Base-by-base conservation (phyloP, 2,888 invertebrate genomes). In the Clostera curtula region DNA sequence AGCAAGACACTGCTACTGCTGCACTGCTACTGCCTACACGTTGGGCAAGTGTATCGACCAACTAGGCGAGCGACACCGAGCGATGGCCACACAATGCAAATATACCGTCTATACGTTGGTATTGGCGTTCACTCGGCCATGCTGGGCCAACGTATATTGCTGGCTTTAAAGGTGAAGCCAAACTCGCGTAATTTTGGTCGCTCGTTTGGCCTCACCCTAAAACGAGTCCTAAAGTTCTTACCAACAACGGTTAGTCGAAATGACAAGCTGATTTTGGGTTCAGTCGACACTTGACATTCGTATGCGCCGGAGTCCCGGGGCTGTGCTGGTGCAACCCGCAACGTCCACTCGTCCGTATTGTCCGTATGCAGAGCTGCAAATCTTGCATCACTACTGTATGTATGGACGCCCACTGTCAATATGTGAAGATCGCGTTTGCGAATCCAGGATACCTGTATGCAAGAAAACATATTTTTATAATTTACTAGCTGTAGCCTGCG, bases 251-350 rank as follows among this genome's bases (percentile, higher is more conserved):
- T 92, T 26, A 93, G 87, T 53, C 89, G 87, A 64, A 91, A 92
- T 7, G 91, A 77, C 25, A 80, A 47, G 66, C 95, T 95, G 77
- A 94, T 93, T 83, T 96, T 96, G 30, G 96, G 95, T 67, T 95
- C 95, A 9, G 95, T 95, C 56, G 93, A 94, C 44, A 96, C 93
- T 86, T 96, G 96, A 66, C 96, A 96, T 83, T 96, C 96, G 71
- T 96, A 96, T 36, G 91, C 89, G 31, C 96, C 96, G 30, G 93
- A 93, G 72, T 96, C 96, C 35, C 93, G 86, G 3, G 91, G 86
- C 58, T 89, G 89, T 18, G 88, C 82, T 0, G 80, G 90, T 50
- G 90, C 82, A 3, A 76, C 83, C 10, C 79, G 62, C 29, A 76
- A 56, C 87, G 77, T 76, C 90, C 90, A 90, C 50, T 89, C 89